Evolutionary conservation across 2,797 vertebrate genomes (phyloP).

Genomic region (Crotalus adamanteus): DNA sequence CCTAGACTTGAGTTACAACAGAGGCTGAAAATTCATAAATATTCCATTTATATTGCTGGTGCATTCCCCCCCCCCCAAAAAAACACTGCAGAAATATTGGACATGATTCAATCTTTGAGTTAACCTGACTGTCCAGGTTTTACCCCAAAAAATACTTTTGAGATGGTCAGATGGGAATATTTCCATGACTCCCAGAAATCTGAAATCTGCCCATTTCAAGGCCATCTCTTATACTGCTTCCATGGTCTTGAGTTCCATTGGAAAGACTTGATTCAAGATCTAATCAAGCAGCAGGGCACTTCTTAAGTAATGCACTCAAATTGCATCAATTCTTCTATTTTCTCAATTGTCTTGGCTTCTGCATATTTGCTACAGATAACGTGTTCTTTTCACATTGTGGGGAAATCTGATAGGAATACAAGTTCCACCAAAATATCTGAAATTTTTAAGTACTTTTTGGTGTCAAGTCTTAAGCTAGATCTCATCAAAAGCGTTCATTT

Average conservation of each 20-base stretch:
- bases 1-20: neutral
- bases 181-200: neutral
- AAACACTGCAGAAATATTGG: neutral
- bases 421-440: neutral
- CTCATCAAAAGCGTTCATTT: neutral
- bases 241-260: neutral
- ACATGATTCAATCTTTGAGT: neutral
- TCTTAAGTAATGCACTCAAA: neutral
- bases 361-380: neutral
- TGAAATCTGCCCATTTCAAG: neutral
- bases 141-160: neutral
- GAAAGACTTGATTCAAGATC: neutral
- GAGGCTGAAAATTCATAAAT: neutral
- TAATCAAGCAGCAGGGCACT: neutral
- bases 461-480: neutral
- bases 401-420: neutral
- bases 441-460: neutral
- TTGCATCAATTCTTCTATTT: neutral
- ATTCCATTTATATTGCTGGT: neutral
- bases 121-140: neutral
- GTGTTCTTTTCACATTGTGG: neutral
- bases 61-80: conserved; percentile 11
- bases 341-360: neutral
- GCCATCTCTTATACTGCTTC: neutral
- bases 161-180: neutral